Conservation (phyloP, 2,797 vertebrate genomes). For the Iguana delicatissima region DNA sequence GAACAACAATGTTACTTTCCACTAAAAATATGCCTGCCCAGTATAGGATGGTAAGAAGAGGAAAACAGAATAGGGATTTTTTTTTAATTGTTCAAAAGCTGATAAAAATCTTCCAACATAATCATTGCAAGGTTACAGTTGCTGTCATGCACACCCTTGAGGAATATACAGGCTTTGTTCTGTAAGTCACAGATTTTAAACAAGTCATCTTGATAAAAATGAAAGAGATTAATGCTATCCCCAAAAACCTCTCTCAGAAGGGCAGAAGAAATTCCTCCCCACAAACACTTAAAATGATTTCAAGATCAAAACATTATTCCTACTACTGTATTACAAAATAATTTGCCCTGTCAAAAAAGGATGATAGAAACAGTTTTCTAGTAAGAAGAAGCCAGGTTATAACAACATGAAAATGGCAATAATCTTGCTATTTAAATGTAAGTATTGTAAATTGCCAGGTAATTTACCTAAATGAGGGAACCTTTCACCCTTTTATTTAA, state of each 20-base stretch:
- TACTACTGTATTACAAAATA: not conserved
- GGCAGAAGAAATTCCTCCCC: not conserved
- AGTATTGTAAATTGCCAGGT: not conserved
- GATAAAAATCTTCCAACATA: slow-evolving; percentile 14
- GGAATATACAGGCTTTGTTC: slow-evolving; percentile 22
- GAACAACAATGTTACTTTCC: slow-evolving; percentile 27
- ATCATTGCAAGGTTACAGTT: slow-evolving; percentile 24
- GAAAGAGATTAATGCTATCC: slow-evolving; percentile 38
- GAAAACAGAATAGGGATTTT: not conserved
- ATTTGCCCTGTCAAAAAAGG: not conserved
- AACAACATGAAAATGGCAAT: not conserved
- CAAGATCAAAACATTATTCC: slow-evolving; percentile 12
- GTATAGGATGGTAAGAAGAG: not conserved
- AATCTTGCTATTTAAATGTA: not conserved
- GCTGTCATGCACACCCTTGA: slow-evolving; percentile 8
- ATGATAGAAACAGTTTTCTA: not conserved
- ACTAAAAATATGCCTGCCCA: slow-evolving; percentile 43
- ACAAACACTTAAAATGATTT: slow-evolving; percentile 9
- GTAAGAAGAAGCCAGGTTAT: not conserved
- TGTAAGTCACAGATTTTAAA: slow-evolving; percentile 39
- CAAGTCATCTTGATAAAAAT: slow-evolving; percentile 42
- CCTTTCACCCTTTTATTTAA: slow-evolving; percentile 8
- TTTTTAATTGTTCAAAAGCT: slow-evolving; percentile 12
- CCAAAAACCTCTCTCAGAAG: not conserved
- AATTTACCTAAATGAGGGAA: not conserved